Evolutionary conservation across 1,140 invertebrate species (phyloP), one percentile per base, ranked within the genome.

Genomic region (Drosophila pruinosa): DNA sequence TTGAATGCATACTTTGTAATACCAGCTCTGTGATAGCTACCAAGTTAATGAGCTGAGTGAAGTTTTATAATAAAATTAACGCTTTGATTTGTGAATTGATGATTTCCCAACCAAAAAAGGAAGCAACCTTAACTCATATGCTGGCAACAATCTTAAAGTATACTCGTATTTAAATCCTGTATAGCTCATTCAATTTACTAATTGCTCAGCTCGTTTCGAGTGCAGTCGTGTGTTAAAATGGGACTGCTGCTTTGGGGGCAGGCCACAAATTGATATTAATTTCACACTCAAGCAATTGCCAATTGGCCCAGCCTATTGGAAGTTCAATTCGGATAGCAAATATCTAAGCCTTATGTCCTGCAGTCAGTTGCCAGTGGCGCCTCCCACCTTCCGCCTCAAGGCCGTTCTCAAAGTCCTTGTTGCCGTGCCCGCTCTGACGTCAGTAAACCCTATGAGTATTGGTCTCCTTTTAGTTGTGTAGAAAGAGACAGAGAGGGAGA

Each of bases 211-310:
- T 59, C 43, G 21, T 57, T 57, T 31, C 15, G 10, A 50, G 56
- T 52, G 54, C 57, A 69, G 26, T 47, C 57, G 47, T 21, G 26
- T 69, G 65, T 62, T 45, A 26, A 69, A 69, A 26, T 61, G 64
- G 36, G 15, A 1, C 58, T 38, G 38, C 38, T 34, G 8, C 14
- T 64, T 17, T 24, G 17, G 15, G 45, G 26, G 14, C n/a, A 15
- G 12, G 8, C 67, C 43, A 43, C 52, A 65, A 71, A 71, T 65
- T 71, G 68, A 50, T 65, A 71, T 65, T 86, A 80, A 86, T 85
- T 80, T 85, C 81, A 86, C 81, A 83, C 76, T 72, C 56, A 69
- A 56, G 43, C 76, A 79, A 73, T 69, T 75, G 72, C 68, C 72
- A 75, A 83, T 85, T 79, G 75, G 52, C 52, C 52, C n/a, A 43